Evolutionary conservation across 2,113 vertebrate genomes (phyloP), one percentile per base, ranked within the genome.

Genomic region (Phodopus roborovskii): DNA sequence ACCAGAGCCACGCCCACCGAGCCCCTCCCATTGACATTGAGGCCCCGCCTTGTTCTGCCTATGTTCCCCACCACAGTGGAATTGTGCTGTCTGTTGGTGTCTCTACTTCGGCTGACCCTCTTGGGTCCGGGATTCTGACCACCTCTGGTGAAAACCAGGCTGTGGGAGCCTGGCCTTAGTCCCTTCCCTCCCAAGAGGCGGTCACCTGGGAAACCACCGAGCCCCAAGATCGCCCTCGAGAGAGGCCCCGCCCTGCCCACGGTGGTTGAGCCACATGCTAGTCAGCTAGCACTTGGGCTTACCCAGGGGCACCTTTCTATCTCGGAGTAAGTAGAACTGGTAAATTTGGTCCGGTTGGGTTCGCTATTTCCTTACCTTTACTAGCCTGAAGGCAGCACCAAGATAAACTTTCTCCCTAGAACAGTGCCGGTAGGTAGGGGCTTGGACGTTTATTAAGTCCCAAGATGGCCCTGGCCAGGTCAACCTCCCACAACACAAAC

Each of bases 141-240:
- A 50, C 60, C 1, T 42, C 42, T 56, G 9, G 2, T 58, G 20
- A 64, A 22, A 71, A 42, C 85, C 71, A 2, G n/a, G 70, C 66
- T 7, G 60, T 13, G 16, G 56, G 22, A 58, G 36, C 56, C 45
- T 24, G 26, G 28, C 13, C 30, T 6, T 15, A 36, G 70, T 64
- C 75, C 93, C 58, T 22, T 93, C 94, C 64, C 94, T 74, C 83
- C 75, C 42, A 81, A 30, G 24, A 2, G 12, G 30, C 94, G 4
- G 94, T 98, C 94, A 73, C 97, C 94, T 7, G 33, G 97, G 97
- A 96, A 85, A 97, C 97, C 3, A n/a, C 6, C 68, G 53, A 83
- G 19, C 28, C 73, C 58, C 60, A 36, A 28, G 96, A 68, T 64
- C 94, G 58, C 89, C 91, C 78, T 64, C 10, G 15, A 10, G 19